These are phyloP conservation scores for Chloromyia formosa DNA, from an alignment of 2,888 invertebrate species.

Conservation along the genomic window DNA sequence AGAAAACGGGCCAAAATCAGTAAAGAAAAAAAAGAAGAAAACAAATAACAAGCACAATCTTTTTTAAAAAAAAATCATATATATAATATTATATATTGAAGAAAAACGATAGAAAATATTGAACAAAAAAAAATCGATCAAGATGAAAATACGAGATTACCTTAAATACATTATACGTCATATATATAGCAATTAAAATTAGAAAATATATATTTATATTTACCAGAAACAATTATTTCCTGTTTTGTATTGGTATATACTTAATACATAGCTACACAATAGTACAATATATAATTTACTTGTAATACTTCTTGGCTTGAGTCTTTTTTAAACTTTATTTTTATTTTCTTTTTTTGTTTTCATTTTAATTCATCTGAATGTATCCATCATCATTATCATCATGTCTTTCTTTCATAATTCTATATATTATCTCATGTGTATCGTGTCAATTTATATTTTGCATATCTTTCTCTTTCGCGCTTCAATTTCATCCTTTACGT, in stretches of 20 bases:
- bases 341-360: neutral
- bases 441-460: too few species aligned
- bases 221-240: neutral
- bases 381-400: neutral
- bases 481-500: too few species aligned
- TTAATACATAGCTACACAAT: constrained; percentile 33
- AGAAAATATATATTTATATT: too few species aligned
- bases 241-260: constrained; percentile 33
- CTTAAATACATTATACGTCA: too few species aligned
- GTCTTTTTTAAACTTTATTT: constrained; percentile 38
- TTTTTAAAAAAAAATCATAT: constrained; percentile 24
- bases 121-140: constrained; percentile 33
- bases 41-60: neutral
- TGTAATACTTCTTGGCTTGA: constrained; percentile 44
- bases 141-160: too few species aligned
- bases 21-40: too few species aligned
- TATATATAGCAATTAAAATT: too few species aligned
- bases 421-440: neutral
- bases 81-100: constrained; percentile 13
- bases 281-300: constrained; percentile 23
- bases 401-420: neutral
- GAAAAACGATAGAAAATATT: constrained; percentile 39
- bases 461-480: too few species aligned
- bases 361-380: neutral
- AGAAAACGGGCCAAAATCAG: too few species aligned